Evolutionary conservation across 2,113 vertebrate genomes (phyloP), one percentile per base, ranked within the genome.

Genomic region (Anthoscopus minutus): DNA sequence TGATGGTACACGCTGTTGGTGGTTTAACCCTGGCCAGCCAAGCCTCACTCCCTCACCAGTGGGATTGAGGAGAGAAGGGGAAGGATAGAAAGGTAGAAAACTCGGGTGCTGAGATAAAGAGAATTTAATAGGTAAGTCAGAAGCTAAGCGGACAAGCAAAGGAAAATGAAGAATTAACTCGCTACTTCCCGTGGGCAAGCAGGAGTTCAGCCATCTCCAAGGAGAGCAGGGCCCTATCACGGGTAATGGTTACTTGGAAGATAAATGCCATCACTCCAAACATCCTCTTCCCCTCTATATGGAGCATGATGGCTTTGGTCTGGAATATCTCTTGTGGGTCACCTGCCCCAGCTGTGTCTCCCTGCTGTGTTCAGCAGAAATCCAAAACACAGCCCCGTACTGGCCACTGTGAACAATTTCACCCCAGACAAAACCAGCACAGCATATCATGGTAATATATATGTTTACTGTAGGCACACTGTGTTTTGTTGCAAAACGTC

Each of bases 401-500:
- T 18, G 11, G 15, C 15, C 19, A 7, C 23, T 38, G 33, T 23
- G 38, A 28, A 30, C 9, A 12, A 13, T 15, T 21, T 9, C 17
- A 31, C 9, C 19, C 10, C 45, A 25, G 20, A 8, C 37, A 11
- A 28, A 81, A 24, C 15, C 33, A 38, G 53, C n/a, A 4, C 11
- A 40, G n/a, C 23, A 30, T 24, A 9, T 23, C 20, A 1, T 8
- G 20, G 24, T n/a, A 9, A 13, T 38, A 5, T 3, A 5, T 8
- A 0, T 24, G 3, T 23, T 60, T 76, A 35, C 11, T 66, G 15
- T 48, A 28, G 48, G 11, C 5, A 1, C 1, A 0, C 3, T 15
- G 2, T 6, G 37, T 4, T 35, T 66, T 10, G 7, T 15, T 38
- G 25, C 6, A 44, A 30, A 58, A 27, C 20, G 5, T 70, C 9